Base-by-base conservation (phyloP, 35 echinoderm and acorn worm genomes). In the Acanthaster planci region DNA sequence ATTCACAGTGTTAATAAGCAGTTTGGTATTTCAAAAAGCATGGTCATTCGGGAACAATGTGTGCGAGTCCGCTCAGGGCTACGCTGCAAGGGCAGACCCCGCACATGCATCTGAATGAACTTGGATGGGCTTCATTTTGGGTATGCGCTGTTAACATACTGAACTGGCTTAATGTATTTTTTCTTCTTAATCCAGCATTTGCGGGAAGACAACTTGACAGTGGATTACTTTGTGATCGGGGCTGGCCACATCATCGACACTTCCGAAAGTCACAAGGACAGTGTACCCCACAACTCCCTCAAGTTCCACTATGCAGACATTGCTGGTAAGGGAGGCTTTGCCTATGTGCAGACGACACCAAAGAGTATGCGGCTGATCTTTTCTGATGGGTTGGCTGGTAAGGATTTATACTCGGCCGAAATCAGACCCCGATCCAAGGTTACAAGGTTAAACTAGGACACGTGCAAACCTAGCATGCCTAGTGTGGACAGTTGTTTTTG, bases 221-320 rank as follows among this genome's bases (percentile, higher is more conserved):
- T 99, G 8, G 88, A 99, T 52, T 99, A 99, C 78, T 94, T 99
- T 64, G 84, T 99, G 1, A 91, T 94, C 53, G 96, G 96, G 23
- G 81, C 96, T 22, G 96, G 84, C 9, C 89, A 93, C 78, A 53
- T 92, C 51, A 85, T 94, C 12, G 86, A 99, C 44, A 37, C 81
- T 6, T 94, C 96, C 1, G 18, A 38, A 7, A 80, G 40, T 12
- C 92, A 99, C 56, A 86, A 60, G 57, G 55, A 86, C 32, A 60
- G 52, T 37, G 67, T 99, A 7, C 92, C 91, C 37, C 19, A 52
- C 2, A 76, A 77, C 39, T 99, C 88, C 21, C 56, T 99, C 34
- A 82, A 78, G 59, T 99, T 91, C 64, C 56, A 91, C 52, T 94
- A 91, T 80, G 89, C 85, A 7, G 78, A 99, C 38, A 8, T 26